Evolutionary conservation across 2,113 vertebrate genomes (phyloP), one percentile per base, ranked within the genome.

Genomic region (Tragelaphus strepsiceros): DNA sequence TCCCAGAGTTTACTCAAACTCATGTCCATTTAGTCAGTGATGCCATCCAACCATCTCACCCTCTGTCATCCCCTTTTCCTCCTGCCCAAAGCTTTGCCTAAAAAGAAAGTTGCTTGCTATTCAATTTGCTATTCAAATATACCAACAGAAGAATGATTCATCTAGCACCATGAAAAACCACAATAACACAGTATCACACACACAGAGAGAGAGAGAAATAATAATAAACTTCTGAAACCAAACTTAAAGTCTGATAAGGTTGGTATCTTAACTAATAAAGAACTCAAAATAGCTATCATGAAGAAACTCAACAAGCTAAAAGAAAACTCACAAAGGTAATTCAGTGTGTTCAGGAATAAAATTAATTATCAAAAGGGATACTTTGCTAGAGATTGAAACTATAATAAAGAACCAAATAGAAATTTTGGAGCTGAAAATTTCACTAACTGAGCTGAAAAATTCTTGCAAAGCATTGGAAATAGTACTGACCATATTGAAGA

Each of bases 1-100:
- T 35, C 64, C n/a, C 4, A 0, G 64, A 71, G 64, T 71, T 21
- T 11, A 35, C n/a, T 71, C 64, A 71, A 10, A 35, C 17, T 71
- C n/a, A 67, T 11, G n/a, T 21, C n/a, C n/a, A 35, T 35, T 35
- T 9, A 71, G 64, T 71, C 0, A 0, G 9, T 2, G 8, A 71
- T 21, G 4, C 64, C 64, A 71, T 21, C 64, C 9, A 35, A 11
- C 64, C 64, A 35, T 71, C 17, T 71, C 1, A 12, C 35, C n/a
- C n/a, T 71, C 17, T 35, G n/a, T 21, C 9, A 0, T 71, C n/a
- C 4, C 9, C 32, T 19, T 67, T 1, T n/a, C 1, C 64, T 67
- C 64, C 61, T 62, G 28, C 61, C 6, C 28, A 62, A 62, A 62
- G 74, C 43, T 78, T 46, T 49, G 43, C 7, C 43, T 49, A 16